phyloP scores from a whole-genome alignment of 2,113 vertebrate genomes.

The Psophia crepitans region DNA sequence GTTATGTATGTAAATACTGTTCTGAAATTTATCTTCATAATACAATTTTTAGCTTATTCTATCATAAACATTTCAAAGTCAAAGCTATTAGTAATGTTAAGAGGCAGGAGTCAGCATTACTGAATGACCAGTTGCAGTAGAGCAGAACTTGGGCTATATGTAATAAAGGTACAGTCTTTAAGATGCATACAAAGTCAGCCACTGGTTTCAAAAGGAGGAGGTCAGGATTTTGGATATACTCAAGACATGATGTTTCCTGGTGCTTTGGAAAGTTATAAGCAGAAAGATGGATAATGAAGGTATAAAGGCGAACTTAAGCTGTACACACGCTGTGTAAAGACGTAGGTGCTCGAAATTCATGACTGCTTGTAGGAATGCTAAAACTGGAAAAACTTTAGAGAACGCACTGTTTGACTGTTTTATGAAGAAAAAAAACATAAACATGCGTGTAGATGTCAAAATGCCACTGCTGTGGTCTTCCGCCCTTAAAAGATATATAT shows the following conservation, averaged over 20 bases:
- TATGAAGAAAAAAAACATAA: not conserved
- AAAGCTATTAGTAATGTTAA: not conserved
- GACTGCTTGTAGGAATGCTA: not conserved
- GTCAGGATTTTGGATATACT: not conserved
- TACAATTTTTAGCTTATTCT: not conserved
- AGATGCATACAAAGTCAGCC: not conserved
- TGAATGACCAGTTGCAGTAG: not conserved
- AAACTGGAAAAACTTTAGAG: not conserved
- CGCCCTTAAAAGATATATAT: not conserved
- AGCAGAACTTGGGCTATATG: not conserved
- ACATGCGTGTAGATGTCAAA: not conserved
- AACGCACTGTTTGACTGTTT: not conserved
- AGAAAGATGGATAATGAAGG: not conserved
- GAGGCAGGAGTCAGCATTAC: not conserved
- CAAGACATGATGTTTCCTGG: not conserved
- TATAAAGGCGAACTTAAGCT: not conserved
- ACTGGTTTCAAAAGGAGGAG: not conserved
- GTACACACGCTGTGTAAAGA: not conserved
- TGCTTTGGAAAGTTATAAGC: not conserved
- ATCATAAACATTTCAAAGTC: not conserved
- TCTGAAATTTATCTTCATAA: not conserved
- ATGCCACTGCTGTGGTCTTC: not conserved
- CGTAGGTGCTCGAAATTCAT: not conserved
- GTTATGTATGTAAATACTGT: not conserved
- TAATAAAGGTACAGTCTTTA: not conserved